Percentiles rank a stretch among this genome's conserved stretches.
These are phyloP conservation scores for Gavia stellata DNA, from an alignment of 2,113 vertebrate genomes.

Conservation along the genomic window DNA sequence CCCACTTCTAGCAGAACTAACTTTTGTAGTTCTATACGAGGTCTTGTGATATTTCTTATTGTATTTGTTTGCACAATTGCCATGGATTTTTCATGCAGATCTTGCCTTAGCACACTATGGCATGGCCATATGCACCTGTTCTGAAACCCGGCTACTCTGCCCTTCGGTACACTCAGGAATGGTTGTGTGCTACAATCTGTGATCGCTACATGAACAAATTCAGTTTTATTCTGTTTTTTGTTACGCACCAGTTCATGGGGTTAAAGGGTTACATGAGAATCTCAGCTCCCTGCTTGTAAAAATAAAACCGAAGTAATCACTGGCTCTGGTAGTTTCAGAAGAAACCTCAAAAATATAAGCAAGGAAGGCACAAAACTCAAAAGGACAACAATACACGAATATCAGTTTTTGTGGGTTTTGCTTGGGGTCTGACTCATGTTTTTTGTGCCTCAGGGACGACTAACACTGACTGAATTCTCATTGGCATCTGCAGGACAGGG, in stretches of 20 bases:
- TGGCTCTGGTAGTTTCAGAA: neutral
- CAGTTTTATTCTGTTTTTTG: neutral
- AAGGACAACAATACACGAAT: neutral
- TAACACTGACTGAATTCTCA: neutral
- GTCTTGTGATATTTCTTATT: neutral
- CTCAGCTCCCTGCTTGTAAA: neutral
- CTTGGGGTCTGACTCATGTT: neutral
- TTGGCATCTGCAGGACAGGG: neutral
- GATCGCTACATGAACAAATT: neutral
- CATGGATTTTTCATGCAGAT: neutral
- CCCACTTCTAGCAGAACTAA: neutral
- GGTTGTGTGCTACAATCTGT: neutral
- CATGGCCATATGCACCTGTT: neutral
- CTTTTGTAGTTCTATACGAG: neutral
- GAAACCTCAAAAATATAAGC: conserved; percentile 25
- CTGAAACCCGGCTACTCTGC: neutral
- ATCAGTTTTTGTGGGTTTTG: neutral
- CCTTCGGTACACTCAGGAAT: neutral
- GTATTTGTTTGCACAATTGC: neutral
- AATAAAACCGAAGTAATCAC: neutral
- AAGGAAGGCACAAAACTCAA: conserved; percentile 2
- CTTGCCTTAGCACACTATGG: neutral
- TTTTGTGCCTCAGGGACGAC: neutral
- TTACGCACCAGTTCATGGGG: fast-evolving
- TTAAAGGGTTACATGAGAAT: neutral